A percentile compares a stretch with the other conserved stretches of the same genome.
These are phyloP conservation scores for Dione juno DNA, from an alignment of 2,888 invertebrate species.

Conservation along the genomic window DNA sequence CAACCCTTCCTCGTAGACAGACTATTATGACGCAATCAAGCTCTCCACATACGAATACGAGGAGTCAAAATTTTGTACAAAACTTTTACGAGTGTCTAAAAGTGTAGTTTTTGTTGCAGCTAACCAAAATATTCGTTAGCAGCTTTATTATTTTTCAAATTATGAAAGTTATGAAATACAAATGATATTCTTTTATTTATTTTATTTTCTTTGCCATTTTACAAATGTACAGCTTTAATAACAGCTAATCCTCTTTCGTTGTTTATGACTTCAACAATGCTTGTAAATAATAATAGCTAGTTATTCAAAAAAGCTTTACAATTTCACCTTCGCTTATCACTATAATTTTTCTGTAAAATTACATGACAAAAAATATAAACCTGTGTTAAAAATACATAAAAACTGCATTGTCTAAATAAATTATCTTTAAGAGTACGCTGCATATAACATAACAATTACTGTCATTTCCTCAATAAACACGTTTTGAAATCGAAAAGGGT, in stretches of 20 bases:
- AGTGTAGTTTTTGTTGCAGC: slow-evolving; percentile 26
- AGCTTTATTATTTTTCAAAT: neutral
- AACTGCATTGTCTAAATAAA: slow-evolving; percentile 30
- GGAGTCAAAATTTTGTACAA: slow-evolving; percentile 80
- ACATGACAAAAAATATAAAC: neutral
- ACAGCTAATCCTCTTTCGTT: neutral
- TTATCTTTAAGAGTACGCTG: slow-evolving; percentile 24
- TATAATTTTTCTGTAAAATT: neutral
- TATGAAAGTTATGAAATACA: neutral
- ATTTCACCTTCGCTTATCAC: slow-evolving; percentile 3
- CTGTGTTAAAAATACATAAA: neutral
- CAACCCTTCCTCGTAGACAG: slow-evolving; percentile 79
- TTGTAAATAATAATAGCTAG: neutral
- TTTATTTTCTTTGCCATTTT: neutral
- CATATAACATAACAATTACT: slow-evolving; percentile 45
- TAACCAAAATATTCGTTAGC: slow-evolving; percentile 8
- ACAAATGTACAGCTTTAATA: neutral
- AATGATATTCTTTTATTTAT: neutral
- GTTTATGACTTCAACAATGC: neutral
- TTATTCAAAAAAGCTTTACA: neutral
- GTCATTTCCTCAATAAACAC: slow-evolving; percentile 60
- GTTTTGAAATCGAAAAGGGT: slow-evolving; percentile 68
- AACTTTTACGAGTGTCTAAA: slow-evolving; percentile 42
- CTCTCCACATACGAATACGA: slow-evolving; percentile 78
- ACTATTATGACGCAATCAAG: slow-evolving; percentile 79